These are phyloP conservation scores for Pinctada fucata DNA, from an alignment of 2,888 invertebrate genomes.

Conservation along the genomic window DNA sequence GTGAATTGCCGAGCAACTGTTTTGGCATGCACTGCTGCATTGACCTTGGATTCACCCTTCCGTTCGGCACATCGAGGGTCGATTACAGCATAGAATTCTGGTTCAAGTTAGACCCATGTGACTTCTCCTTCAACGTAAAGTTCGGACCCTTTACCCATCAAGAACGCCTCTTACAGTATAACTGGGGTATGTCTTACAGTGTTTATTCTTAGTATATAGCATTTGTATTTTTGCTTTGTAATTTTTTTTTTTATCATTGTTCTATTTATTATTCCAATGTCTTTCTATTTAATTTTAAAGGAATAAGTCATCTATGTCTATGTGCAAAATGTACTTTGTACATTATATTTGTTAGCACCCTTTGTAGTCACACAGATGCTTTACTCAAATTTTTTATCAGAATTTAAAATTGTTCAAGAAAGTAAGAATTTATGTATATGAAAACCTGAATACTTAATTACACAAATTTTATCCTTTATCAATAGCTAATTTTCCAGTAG, in stretches of 20 bases:
- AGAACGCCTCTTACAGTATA: constrained; percentile 26
- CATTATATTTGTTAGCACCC: no score
- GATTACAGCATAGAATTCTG: constrained; percentile 29
- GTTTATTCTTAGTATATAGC: neutral
- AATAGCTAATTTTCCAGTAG: no score
- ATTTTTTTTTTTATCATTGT: neutral
- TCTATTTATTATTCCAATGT: no score
- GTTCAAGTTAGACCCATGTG: constrained; percentile 39
- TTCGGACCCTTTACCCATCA: constrained; percentile 28
- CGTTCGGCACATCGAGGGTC: constrained; percentile 19
- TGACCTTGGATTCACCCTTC: constrained; percentile 28
- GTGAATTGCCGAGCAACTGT: constrained; percentile 35
- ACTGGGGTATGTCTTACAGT: constrained; percentile 30
- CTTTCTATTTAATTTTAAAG: no score
- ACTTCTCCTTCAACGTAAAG: constrained; percentile 33
- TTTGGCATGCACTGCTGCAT: constrained; percentile 39
- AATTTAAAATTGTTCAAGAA: no score
- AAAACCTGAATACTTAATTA: no score
- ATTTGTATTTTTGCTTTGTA: neutral
- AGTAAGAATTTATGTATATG: no score
- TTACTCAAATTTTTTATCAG: no score
- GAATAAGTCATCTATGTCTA: no score
- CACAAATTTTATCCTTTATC: no score
- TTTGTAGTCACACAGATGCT: no score
- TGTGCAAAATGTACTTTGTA: no score